Evolutionary conservation across 2,797 vertebrate genomes (phyloP), one percentile per base, ranked within the genome.

Genomic region (Epinephelus awoara): DNA sequence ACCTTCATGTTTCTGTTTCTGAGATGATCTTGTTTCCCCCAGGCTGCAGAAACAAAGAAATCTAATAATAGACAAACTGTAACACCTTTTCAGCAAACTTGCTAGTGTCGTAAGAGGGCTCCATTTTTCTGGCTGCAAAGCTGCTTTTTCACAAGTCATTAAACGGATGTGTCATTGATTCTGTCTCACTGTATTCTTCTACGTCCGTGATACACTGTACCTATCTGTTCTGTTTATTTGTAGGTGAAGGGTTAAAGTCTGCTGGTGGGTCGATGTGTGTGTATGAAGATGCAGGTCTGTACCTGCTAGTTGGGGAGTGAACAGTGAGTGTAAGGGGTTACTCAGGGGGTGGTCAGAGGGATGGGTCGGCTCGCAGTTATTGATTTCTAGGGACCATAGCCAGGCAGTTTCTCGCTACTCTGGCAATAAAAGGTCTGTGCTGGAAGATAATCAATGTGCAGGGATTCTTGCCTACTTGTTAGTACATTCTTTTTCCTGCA

Each of bases 311-410:
- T 78, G 58, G 27, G 40, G 25, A 55, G 14, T 49, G 34, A 46
- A 57, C 29, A 71, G 38, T 56, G 27, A 61, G 64, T 64, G 29
- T 47, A 50, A 12, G 67, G 23, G 44, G 25, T 18, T 62, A 54
- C 19, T 12, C 67, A 52, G 40, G 67, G 65, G 73, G 17, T 65
- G 58, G 52, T 62, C 55, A 47, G 54, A 56, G 54, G 52, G 61
- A 25, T 11, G 25, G n/a, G 46, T 29, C 21, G 44, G 42, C 56
- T 59, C 58, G 13, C 70, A 27, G 54, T 76, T 69, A 91, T 93
- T 87, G 91, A 91, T 93, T 93, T 88, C 75, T 82, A 61, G 59
- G 79, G 80, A 87, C 75, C 72, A 74, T 72, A 63, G 78, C 74
- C 74, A 72, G 85, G 83, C 74, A 75, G 71, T 79, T 89, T 88